Evolutionary conservation across 2,113 vertebrate species (phyloP).

Genomic region (Sylvietta virens): DNA sequence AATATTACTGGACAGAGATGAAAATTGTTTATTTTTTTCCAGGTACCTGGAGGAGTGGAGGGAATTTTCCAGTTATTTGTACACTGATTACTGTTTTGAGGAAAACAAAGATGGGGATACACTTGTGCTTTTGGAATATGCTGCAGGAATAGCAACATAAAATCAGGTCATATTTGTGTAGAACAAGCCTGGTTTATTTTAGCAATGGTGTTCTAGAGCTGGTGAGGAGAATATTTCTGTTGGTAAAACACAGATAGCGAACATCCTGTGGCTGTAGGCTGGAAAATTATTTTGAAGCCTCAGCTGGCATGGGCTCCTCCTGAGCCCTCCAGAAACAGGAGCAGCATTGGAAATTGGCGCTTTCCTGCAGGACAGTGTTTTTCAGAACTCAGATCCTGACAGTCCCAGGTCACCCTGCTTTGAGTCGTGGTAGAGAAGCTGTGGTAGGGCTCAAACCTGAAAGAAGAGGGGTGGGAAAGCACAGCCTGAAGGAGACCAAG

Average conservation of each 20-base stretch:
- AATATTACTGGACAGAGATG: neutral
- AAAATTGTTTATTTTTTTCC: neutral
- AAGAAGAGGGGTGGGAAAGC: neutral
- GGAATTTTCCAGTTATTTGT: neutral
- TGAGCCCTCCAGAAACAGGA: neutral
- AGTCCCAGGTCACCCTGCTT: neutral
- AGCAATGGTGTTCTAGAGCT: neutral
- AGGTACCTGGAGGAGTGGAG: neutral
- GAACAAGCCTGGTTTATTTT: neutral
- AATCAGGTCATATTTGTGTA: neutral
- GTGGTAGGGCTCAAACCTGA: neutral
- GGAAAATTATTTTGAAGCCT: neutral
- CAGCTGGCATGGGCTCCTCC: neutral
- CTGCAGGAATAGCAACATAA: neutral
- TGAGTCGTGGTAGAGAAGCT: fast-evolving
- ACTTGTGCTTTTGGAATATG: neutral
- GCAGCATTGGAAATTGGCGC: neutral
- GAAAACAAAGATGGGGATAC: neutral
- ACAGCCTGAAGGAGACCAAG: neutral
- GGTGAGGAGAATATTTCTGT: neutral
- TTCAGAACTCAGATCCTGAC: neutral
- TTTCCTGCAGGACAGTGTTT: neutral
- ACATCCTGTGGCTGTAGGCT: neutral
- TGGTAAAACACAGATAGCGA: neutral
- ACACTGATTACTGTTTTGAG: neutral